A percentile compares a stretch with the other conserved stretches of the same genome.
Evolutionary conservation across 1,140 invertebrate genomes (phyloP).

Genomic region (Bombus haemorrhoidalis): DNA sequence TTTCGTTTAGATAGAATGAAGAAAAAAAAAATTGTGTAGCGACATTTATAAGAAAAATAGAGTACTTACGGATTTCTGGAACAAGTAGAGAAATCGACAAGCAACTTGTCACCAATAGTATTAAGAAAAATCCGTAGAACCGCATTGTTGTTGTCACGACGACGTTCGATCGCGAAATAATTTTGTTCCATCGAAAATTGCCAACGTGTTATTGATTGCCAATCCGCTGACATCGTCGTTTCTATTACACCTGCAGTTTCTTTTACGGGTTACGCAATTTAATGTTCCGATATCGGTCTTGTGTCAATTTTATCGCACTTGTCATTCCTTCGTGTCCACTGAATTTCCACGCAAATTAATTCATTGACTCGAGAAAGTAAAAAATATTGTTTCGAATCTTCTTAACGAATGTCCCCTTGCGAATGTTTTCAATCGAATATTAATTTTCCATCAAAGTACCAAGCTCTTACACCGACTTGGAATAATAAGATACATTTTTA

Average conservation of each 20-base stretch:
- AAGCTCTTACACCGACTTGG: no score
- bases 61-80: constrained; percentile 62
- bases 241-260: neutral
- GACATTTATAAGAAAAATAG: neutral
- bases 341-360: neutral
- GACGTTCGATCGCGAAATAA: constrained; percentile 35
- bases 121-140: neutral
- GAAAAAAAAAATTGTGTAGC: neutral
- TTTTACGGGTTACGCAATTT: constrained; percentile 12
- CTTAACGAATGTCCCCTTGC: no score
- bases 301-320: constrained; percentile 1
- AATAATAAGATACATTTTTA: no score
- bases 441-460: neutral
- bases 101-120: constrained; percentile 1
- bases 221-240: constrained; percentile 39
- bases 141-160: constrained; percentile 48
- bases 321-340: neutral
- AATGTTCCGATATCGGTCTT: constrained; percentile 1
- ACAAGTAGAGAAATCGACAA: neutral
- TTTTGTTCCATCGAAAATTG: constrained; percentile 7
- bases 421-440: neutral
- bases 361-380: no score
- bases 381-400: neutral
- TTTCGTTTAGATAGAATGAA: neutral
- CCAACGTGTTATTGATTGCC: constrained; percentile 26